Percentiles rank a stretch among this genome's conserved stretches.
phyloP scores from a whole-genome alignment of 2,888 invertebrate genomes.

The Diachrysia chrysitis region DNA sequence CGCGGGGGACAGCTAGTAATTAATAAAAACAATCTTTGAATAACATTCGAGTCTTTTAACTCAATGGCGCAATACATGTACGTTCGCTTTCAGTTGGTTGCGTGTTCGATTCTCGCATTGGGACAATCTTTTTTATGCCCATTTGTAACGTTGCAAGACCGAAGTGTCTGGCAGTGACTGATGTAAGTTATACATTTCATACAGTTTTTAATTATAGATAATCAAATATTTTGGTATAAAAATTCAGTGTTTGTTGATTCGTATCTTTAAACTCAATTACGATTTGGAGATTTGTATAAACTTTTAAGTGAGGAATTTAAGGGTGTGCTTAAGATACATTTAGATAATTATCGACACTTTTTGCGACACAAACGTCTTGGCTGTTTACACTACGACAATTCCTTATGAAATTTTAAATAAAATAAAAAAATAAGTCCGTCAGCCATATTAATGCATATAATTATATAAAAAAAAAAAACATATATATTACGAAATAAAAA shows the following conservation, averaged over 20 bases:
- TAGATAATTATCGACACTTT: no score
- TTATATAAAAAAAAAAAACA: no score
- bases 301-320: no score
- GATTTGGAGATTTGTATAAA: neutral
- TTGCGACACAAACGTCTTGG: no score
- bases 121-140: constrained; percentile 6
- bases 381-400: no score
- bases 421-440: no score
- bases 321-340: no score
- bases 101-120: constrained; percentile 7
- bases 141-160: neutral
- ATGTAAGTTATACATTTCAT: neutral
- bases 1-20: no score
- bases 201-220: neutral
- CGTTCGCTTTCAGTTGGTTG: constrained; percentile 22
- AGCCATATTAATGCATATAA: no score
- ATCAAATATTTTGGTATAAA: neutral
- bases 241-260: neutral
- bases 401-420: no score
- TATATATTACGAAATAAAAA: no score
- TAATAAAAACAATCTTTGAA: neutral
- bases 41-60: constrained; percentile 24
- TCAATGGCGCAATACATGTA: neutral
- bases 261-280: neutral
- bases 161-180: neutral